A percentile compares a stretch with the other conserved stretches of the same genome.
phyloP scores from a whole-genome alignment of 2,797 vertebrate species.

The Lacerta agilis region DNA sequence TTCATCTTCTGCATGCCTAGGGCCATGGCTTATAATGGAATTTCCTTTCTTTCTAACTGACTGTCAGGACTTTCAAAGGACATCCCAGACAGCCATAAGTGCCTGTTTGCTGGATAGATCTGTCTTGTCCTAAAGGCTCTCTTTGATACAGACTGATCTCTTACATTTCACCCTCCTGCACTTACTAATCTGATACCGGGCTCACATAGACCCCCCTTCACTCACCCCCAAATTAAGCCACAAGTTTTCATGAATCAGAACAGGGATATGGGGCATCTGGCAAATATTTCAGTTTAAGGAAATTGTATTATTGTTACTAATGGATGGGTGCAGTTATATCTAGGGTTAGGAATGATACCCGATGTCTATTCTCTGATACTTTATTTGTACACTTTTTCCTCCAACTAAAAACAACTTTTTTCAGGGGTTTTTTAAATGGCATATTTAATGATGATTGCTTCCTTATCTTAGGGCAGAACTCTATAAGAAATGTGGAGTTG shows the following conservation, averaged over 20 bases:
- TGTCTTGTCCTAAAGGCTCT: slow-evolving; percentile 66
- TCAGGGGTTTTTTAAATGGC: neutral
- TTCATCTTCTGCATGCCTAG: slow-evolving; percentile 67
- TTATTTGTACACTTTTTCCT: neutral
- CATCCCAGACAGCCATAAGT: slow-evolving; percentile 69
- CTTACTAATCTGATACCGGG: neutral
- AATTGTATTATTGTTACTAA: neutral
- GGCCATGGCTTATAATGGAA: slow-evolving; percentile 73
- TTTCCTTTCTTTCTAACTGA: slow-evolving; percentile 72
- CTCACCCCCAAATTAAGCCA: neutral
- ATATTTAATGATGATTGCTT: neutral
- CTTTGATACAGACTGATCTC: slow-evolving; percentile 72
- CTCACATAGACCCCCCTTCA: neutral
- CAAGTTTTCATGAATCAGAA: neutral
- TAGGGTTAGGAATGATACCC: neutral
- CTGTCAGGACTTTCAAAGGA: slow-evolving; percentile 75
- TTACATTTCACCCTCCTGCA: slow-evolving; percentile 47
- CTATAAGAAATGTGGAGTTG: neutral
- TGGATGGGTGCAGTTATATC: neutral
- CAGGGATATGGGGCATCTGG: neutral
- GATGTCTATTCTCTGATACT: neutral
- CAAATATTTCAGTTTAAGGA: neutral
- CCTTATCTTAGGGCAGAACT: neutral
- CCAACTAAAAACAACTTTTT: neutral
- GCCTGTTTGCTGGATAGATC: slow-evolving; percentile 68